Conservation (phyloP, 2,888 invertebrate genomes). For the Autographa gamma region DNA sequence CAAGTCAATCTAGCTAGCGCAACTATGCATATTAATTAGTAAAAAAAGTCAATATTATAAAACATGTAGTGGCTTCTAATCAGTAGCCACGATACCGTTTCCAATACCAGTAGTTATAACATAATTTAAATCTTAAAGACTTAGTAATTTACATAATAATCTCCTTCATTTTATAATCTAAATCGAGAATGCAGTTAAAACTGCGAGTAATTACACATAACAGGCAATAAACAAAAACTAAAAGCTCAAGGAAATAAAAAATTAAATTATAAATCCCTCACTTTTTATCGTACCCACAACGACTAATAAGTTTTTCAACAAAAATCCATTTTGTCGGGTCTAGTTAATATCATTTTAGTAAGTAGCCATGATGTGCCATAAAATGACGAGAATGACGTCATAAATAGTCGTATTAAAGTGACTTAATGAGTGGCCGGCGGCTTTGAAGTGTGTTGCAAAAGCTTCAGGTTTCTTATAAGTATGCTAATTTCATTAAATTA, state of each 20-base stretch:
- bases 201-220: conserved; percentile 43
- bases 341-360: conserved; percentile 63
- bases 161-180: conserved; percentile 3
- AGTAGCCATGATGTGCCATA: conserved; percentile 62
- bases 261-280: conserved; percentile 42
- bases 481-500: conserved; percentile 73
- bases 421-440: conserved; percentile 62
- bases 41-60: conserved; percentile 2
- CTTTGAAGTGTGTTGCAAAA: conserved; percentile 65
- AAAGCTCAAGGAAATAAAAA: conserved; percentile 28
- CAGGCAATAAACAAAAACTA: conserved; percentile 32
- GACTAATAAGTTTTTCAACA: conserved; percentile 48
- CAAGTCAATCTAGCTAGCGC: neutral
- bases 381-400: conserved; percentile 62
- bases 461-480: conserved; percentile 58
- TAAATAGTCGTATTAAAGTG: conserved; percentile 69
- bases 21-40: conserved; percentile 1
- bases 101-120: conserved; percentile 15
- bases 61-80: neutral
- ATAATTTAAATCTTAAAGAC: conserved; percentile 8
- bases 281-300: conserved; percentile 38
- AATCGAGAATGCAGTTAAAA: conserved; percentile 36
- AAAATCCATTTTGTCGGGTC: conserved; percentile 38
- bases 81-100: neutral
- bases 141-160: neutral